These are phyloP conservation scores for Enhydra lutris DNA, from an alignment of 2,113 vertebrate species.

Conservation along the genomic window DNA sequence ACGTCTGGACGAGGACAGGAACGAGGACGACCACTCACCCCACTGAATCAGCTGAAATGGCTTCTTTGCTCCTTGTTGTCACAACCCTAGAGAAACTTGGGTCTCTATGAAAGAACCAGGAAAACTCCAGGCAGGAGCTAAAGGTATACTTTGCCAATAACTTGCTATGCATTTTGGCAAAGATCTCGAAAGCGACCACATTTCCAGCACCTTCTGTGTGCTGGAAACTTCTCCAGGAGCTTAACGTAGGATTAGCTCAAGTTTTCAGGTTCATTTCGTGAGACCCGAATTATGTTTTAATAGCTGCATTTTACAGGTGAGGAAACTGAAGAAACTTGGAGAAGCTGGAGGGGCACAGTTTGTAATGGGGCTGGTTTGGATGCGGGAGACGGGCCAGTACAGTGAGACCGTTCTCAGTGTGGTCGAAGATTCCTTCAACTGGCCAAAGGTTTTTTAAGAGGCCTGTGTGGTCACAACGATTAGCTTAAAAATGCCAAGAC, in stretches of 20 bases:
- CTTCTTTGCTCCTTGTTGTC: neutral
- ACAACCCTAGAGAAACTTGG: neutral
- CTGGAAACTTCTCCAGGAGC: neutral
- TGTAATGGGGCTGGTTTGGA: neutral
- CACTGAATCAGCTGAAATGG: neutral
- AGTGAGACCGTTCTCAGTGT: neutral
- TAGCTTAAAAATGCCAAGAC: neutral
- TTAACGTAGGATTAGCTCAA: neutral
- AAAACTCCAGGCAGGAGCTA: neutral
- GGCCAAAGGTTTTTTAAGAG: neutral
- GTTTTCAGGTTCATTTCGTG: neutral
- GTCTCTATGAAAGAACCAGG: neutral
- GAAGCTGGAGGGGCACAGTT: neutral
- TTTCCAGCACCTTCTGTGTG: neutral
- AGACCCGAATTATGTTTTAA: neutral
- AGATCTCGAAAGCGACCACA: neutral
- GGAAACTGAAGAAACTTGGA: neutral
- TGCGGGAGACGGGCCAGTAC: fast-evolving
- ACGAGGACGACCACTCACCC: neutral
- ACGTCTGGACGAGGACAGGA: neutral
- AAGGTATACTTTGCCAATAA: neutral
- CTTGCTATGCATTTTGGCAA: neutral
- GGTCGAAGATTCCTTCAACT: neutral
- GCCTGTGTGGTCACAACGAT: neutral
- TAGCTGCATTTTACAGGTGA: neutral